Base-by-base conservation (phyloP, 2,888 invertebrate genomes). In the Coelinius sp. region DNA sequence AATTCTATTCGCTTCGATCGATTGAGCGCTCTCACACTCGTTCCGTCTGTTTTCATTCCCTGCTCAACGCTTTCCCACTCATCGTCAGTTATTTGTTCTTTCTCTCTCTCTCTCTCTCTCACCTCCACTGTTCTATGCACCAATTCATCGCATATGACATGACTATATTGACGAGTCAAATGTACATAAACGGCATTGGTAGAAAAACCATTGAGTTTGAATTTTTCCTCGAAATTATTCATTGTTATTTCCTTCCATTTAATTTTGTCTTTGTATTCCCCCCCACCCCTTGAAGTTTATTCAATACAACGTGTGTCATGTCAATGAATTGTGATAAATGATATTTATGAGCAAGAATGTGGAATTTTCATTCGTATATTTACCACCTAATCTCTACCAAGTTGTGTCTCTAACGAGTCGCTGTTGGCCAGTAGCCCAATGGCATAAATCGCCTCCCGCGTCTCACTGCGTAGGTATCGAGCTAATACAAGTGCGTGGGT, bases 381-480 rank as follows among this genome's bases (percentile, higher is more conserved):
- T 35, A 63, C 56, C 38, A 20, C 38, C 38, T 63, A 38, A 41
- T 63, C 24, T 38, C n/a, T 14, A 10, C n/a, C 41, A 62, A 38
- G 20, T 62, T 14, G 62, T 63, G 38, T 41, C 41, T 62, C n/a
- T 71, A 71, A 71, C 68, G 68, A 71, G 63, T 68, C 25, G 62
- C 59, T 44, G 65, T 64, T 66, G 70, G 68, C 56, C 46, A 35
- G 64, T 52, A 24, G 63, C 38, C 52, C 53, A 27, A n/a, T 22
- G 41, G 68, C 62, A 71, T 71, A 71, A 71, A 71, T 71, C 31
- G 52, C 68, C 63, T 71, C 71, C 59, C 44, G 66, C 24, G 44
- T 44, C 62, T 63, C 67, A 25, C 24, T 53, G 64, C 71, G 64
- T 63, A n/a, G n/a, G n/a, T n/a, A n/a, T n/a, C n/a, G 64, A 12